Evolutionary conservation across 2,113 vertebrate genomes (phyloP), one percentile per base, ranked within the genome.

Genomic region (Candoia aspera): DNA sequence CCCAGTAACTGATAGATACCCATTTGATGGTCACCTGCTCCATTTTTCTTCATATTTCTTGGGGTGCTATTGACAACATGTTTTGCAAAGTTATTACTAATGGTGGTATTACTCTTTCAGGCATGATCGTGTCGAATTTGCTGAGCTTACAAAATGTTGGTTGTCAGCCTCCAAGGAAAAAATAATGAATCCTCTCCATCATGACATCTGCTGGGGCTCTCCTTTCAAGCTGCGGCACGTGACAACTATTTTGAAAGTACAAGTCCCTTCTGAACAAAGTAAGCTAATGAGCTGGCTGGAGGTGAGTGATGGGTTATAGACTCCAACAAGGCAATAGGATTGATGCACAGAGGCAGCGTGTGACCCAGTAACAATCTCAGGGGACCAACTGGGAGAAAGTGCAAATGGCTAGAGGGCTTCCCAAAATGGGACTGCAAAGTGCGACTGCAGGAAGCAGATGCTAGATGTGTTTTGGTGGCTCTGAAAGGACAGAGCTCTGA

Each of bases 91-190:
- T 86, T 53, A 3, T 49, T 73, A 5, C 60, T 89, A 21, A 54
- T 68, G 33, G 2, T n/a, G 2, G 53, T 87, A 6, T 58, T 83
- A 89, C 87, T 3, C 0, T 90, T 84, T 62, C 89, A 97, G 96
- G 89, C 95, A 92, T 17, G 95, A 95, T 86, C 90, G 88, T 11
- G 87, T 54, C 84, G 95, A 95, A 87, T 21, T 89, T 86, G 93
- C 90, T 58, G 59, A 91, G 8, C 90, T 97, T 84, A 96, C 95
- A 33, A 89, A 93, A 84, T 84, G 6, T 29, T 95, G 93, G 92
- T 93, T 58, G 23, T 8, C 0, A 94, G 94, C 2, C 0, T 73
- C 6, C 3, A 29, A 83, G 37, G 73, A 68, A 42, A 73, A 54
- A 13, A 6, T 91, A 68, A 4, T 0, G 6, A 53, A 94, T 87